A percentile compares a stretch with the other conserved stretches of the same genome.
Conservation (phyloP, 1,140 invertebrate species). For the Caerostris darwini region DNA sequence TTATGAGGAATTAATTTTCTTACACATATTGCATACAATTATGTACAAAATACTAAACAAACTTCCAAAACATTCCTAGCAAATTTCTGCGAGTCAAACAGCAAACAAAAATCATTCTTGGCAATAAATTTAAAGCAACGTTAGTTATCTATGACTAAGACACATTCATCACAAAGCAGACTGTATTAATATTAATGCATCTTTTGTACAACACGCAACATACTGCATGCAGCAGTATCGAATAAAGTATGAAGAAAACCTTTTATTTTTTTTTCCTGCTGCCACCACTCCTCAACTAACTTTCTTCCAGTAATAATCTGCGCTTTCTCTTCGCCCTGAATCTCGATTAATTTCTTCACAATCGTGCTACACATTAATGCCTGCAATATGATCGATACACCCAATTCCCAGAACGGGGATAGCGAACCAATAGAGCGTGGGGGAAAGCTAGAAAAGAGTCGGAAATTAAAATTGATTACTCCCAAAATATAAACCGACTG, state of each 20-base stretch:
- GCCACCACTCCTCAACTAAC: not conserved
- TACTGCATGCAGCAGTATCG: not conserved
- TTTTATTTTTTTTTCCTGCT: not conserved
- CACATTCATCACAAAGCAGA: not conserved
- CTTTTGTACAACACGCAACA: not conserved
- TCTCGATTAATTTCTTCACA: conserved; percentile 66
- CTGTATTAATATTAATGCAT: conserved; percentile 40
- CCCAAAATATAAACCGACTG: conserved; percentile 66
- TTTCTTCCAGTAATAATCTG: not conserved
- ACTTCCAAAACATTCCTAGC: no score
- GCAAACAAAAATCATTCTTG: not conserved
- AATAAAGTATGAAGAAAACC: not conserved
- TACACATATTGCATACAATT: no score
- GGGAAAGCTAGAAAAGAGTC: not conserved
- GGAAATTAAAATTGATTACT: conserved; percentile 75
- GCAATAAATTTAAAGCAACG: conserved; percentile 13
- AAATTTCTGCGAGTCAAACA: not conserved
- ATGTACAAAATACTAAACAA: no score
- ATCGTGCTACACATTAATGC: conserved; percentile 49
- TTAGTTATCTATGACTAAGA: not conserved
- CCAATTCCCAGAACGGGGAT: conserved; percentile 28
- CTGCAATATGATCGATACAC: conserved; percentile 57
- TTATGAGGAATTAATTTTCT: no score
- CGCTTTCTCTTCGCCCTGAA: conserved; percentile 14
- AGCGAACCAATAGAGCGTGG: conserved; percentile 51